Evolutionary conservation across 2,113 vertebrate genomes (phyloP), one percentile per base, ranked within the genome.

Genomic region (Ammodytes dubius): DNA sequence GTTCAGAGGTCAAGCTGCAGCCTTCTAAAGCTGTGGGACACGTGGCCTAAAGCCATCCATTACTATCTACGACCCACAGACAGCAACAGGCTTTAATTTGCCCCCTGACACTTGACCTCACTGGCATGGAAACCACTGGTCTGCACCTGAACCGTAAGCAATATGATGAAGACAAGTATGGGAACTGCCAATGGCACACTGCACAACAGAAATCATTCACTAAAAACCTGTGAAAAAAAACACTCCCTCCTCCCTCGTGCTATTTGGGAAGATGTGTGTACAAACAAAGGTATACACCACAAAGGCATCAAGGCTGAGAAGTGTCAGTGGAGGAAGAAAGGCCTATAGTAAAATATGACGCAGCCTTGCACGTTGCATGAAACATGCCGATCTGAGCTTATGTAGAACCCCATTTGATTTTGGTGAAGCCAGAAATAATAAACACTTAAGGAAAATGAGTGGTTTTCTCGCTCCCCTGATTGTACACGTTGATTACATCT

Each of bases 41-140:
- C 84, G 89, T 89, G 73, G 83, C 86, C 72, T 70, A 67, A 79
- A 83, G 78, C 77, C 90, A 89, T 56, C 80, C 66, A 85, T 89
- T 91, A 85, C 70, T n/a, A 90, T 86, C 77, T 82, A 80, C 77
- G 81, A 82, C 81, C 64, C 83, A 64, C 59, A 80, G 85, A 92
- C 87, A 91, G 87, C 83, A 89, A 91, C 88, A 90, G 81, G 83
- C 78, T 93, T 94, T 86, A 86, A 88, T 74, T 74, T 82, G 89
- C 79, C 78, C 27, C 70, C 39, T 87, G 88, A 93, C 92, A 90
- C 75, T 71, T 94, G 70, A 91, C 91, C 92, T 67, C 5, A 37
- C 69, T 70, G 82, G 70, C 81, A 78, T 77, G 79, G 82, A 83
- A 87, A 86, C 77, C 6, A 27, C 74, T 71, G 73, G 56, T 57